These are phyloP conservation scores for Cantharis rustica DNA, from an alignment of 2,888 invertebrate genomes.

Conservation along the genomic window DNA sequence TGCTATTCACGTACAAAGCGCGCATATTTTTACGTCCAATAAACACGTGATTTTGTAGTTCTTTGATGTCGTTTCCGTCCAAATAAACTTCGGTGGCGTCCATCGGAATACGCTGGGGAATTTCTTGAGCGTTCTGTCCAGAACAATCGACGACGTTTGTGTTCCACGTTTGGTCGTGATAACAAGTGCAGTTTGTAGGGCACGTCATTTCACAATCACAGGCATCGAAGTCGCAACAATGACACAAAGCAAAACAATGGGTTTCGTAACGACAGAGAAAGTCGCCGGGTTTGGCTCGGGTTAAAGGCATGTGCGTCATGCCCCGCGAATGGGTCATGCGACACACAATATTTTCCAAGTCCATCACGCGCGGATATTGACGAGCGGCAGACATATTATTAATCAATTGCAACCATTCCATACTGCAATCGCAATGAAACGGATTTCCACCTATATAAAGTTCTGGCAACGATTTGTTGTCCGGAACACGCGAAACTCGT, in stretches of 20 bases:
- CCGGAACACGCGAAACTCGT: constrained; percentile 74
- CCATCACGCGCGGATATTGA: constrained; percentile 87
- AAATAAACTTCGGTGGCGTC: constrained; percentile 92
- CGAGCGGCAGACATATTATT: constrained; percentile 83
- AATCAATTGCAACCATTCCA: constrained; percentile 93
- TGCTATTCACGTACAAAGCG: constrained; percentile 83
- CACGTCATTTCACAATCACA: constrained; percentile 98
- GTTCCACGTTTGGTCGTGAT: constrained; percentile 92
- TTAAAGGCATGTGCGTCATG: constrained; percentile 76
- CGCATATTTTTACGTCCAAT: constrained; percentile 89
- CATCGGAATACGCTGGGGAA: constrained; percentile 89
- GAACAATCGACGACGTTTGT: constrained; percentile 93
- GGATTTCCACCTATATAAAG: constrained; percentile 93
- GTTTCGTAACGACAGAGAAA: constrained; percentile 91
- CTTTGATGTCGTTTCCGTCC: constrained; percentile 86
- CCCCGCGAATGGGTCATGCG: constrained; percentile 84
- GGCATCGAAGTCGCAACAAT: constrained; percentile 94
- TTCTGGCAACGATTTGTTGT: constrained; percentile 78
- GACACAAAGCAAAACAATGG: constrained; percentile 92
- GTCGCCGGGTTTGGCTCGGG: constrained; percentile 78
- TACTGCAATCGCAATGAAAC: constrained; percentile 91
- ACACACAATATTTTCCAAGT: constrained; percentile 86
- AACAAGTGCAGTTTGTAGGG: constrained; percentile 91
- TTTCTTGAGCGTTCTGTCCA: constrained; percentile 74
- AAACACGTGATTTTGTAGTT: constrained; percentile 85